Conservation (phyloP, 2,797 vertebrate genomes). For the Sciurus carolinensis region DNA sequence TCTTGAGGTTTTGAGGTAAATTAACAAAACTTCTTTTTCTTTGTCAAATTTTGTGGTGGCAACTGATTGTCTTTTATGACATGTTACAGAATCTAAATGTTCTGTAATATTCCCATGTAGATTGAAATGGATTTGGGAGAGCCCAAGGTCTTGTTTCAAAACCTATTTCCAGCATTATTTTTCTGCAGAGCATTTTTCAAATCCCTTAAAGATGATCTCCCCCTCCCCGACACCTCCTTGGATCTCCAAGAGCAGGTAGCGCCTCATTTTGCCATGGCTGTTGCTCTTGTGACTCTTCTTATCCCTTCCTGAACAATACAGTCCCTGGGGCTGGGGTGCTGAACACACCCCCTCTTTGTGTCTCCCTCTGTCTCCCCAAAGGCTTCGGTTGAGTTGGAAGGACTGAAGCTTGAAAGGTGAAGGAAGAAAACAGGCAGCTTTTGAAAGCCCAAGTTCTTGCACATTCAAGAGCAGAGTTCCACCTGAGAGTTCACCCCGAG, state of each 20-base stretch:
- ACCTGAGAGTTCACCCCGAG: background rate
- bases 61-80: background rate
- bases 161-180: background rate
- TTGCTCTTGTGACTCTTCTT: background rate
- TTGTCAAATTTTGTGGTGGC: background rate
- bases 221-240: background rate
- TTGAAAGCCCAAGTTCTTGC: background rate
- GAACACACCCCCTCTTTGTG: background rate
- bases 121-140: background rate
- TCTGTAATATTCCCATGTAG: background rate
- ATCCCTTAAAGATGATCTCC: background rate
- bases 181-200: background rate
- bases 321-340: background rate
- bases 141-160: background rate
- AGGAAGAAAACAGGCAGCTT: background rate
- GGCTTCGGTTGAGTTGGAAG: background rate
- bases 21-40: background rate
- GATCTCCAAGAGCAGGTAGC: background rate
- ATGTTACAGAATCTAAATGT: background rate
- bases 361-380: background rate
- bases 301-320: accelerated
- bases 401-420: background rate
- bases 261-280: background rate
- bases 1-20: background rate
- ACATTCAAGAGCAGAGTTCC: background rate